Conservation (phyloP, 2,113 vertebrate species). For the Struthidea cinerea region DNA sequence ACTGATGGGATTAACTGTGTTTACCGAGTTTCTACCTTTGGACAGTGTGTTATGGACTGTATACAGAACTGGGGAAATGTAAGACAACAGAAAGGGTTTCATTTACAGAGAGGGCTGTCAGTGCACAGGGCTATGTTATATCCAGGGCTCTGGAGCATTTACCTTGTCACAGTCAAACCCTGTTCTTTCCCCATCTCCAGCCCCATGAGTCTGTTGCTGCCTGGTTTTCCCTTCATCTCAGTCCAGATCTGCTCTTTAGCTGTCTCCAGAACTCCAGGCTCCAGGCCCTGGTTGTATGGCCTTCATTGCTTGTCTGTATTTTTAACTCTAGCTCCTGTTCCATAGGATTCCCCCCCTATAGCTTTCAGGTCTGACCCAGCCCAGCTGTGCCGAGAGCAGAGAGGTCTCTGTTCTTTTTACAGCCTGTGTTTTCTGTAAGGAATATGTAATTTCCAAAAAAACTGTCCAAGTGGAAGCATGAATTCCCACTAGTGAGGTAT, state of each 20-base stretch:
- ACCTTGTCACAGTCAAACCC: not conserved
- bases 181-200: not conserved
- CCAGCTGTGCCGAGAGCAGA: not conserved
- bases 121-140: accelerated
- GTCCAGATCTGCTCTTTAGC: not conserved
- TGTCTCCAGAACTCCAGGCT: not conserved
- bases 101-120: not conserved
- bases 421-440: not conserved
- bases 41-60: not conserved
- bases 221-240: not conserved
- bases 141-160: not conserved
- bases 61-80: not conserved
- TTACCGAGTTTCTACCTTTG: not conserved
- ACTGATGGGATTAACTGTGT: not conserved
- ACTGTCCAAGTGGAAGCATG: not conserved
- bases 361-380: not conserved
- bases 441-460: accelerated
- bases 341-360: not conserved
- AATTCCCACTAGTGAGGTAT: not conserved
- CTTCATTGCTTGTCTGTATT: not conserved
- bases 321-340: not conserved
- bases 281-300: not conserved
- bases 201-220: not conserved
- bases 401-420: not conserved
- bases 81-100: not conserved